Base-by-base conservation (phyloP, 2,797 vertebrate genomes). In the Knipowitschia caucasica region DNA sequence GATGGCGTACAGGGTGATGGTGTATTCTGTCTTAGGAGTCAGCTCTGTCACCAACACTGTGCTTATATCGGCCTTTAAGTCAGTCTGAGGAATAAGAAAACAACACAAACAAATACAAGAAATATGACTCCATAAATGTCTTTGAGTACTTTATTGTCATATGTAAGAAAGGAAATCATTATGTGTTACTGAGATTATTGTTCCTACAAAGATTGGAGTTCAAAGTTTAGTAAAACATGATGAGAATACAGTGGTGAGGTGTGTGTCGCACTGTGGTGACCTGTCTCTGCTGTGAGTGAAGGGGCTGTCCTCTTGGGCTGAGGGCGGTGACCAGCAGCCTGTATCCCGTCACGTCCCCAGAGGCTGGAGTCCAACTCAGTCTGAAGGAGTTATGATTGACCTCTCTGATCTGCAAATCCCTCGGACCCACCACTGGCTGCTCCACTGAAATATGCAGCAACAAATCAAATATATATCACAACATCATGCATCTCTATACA, bases 301-400 rank as follows among this genome's bases (percentile, higher is more conserved):
- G 31, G 0, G 51, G 74, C 44, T 82, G 80, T 9, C 86, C 92
- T 0, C 74, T 72, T 23, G 76, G 68, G 60, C 69, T 83, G 12
- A 87, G 52, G 21, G 91, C 90, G 9, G 75, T 81, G 38, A 92
- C 72, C 9, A 82, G 77, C 57, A 95, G 74, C 5, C 38, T 85
- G 67, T 95, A 94, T 3, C 89, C 90, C 0, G 67, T 89, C 50
- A 94, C 90, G 8, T 82, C 91, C 14, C 94, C 92, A 0, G 91
- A 94, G 38, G 94, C 93, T 14, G 86, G 86, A 51, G 78, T 87
- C 94, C 94, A 96, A 0, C 88, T 91, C 63, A 95, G 87, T 54
- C 89, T 73, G 70, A 95, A 64, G 1, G 92, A 93, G 71, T 78
- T 91, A 87, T 93, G 87, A 49, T 75, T 83, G 51, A 84, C 44